phyloP scores from a whole-genome alignment of 2,888 invertebrate genomes.

The Pyrochroa serraticornis region DNA sequence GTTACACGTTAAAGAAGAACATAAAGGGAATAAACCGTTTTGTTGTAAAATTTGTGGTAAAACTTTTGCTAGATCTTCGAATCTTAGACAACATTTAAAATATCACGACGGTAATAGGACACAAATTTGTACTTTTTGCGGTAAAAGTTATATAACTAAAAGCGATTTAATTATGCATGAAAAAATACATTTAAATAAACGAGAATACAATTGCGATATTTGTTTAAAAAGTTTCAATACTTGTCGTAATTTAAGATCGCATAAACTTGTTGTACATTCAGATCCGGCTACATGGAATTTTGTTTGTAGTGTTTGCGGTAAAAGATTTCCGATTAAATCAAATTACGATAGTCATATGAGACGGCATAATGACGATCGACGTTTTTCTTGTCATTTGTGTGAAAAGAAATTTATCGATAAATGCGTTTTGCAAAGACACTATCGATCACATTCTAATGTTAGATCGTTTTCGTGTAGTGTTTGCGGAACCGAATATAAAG shows the following conservation, averaged over 20 bases:
- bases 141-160: slow-evolving; percentile 55
- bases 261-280: slow-evolving; percentile 34
- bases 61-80: slow-evolving; percentile 43
- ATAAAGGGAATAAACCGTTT: slow-evolving; percentile 44
- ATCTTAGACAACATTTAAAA: slow-evolving; percentile 44
- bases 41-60: slow-evolving; percentile 41
- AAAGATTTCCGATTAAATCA: slow-evolving; percentile 34
- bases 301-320: slow-evolving; percentile 33
- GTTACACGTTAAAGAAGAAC: no score
- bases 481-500: slow-evolving; percentile 60
- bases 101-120: slow-evolving; percentile 44
- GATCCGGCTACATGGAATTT: slow-evolving; percentile 34
- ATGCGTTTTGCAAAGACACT: slow-evolving; percentile 32
- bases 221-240: slow-evolving; percentile 47
- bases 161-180: slow-evolving; percentile 46
- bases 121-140: slow-evolving; percentile 47
- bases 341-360: slow-evolving; percentile 33
- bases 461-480: slow-evolving; percentile 54
- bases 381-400: slow-evolving; percentile 37
- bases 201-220: slow-evolving; percentile 44
- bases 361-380: slow-evolving; percentile 35
- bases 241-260: slow-evolving; percentile 45
- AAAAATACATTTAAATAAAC: slow-evolving; percentile 45
- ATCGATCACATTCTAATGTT: slow-evolving; percentile 35
- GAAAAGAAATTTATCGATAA: slow-evolving; percentile 35